Evolutionary conservation across 2,113 vertebrate species (phyloP).

Genomic region (Ochotona curzoniae): DNA sequence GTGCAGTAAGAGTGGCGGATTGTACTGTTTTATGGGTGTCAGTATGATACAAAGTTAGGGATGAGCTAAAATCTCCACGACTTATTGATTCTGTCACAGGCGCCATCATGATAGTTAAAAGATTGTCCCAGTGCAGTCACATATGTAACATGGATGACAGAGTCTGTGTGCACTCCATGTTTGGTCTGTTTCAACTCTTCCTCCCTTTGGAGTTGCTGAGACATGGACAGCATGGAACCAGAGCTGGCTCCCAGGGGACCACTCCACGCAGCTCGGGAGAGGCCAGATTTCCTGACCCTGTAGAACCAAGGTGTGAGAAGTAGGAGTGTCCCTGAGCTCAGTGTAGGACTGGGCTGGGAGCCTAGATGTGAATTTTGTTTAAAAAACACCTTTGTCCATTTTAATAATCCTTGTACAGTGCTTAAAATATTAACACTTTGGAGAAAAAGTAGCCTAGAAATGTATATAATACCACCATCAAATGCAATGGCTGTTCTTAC

Average conservation of each 20-base stretch:
- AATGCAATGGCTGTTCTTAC: background rate
- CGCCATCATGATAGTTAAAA: background rate
- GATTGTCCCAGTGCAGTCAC: background rate
- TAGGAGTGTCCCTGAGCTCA: background rate
- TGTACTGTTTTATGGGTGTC: background rate
- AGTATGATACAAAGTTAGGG: background rate
- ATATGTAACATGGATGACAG: background rate
- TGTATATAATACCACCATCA: background rate
- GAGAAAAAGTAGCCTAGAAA: background rate
- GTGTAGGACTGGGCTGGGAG: background rate
- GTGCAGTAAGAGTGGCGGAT: background rate
- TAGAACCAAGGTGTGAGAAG: background rate
- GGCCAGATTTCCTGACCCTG: background rate
- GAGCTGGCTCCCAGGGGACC: background rate
- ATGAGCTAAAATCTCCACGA: background rate
- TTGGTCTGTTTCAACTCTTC: background rate
- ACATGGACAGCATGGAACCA: background rate
- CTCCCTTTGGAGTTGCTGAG: background rate
- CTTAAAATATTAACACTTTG: slow-evolving; percentile 7
- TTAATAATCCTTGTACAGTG: background rate
- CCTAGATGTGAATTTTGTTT: slow-evolving; percentile 1
- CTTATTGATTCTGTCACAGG: background rate
- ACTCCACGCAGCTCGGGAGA: too few relatives aligned
- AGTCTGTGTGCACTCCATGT: background rate
- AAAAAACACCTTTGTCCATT: background rate